phyloP scores from a whole-genome alignment of 2,888 invertebrate genomes.

The Pyrrhia umbra region DNA sequence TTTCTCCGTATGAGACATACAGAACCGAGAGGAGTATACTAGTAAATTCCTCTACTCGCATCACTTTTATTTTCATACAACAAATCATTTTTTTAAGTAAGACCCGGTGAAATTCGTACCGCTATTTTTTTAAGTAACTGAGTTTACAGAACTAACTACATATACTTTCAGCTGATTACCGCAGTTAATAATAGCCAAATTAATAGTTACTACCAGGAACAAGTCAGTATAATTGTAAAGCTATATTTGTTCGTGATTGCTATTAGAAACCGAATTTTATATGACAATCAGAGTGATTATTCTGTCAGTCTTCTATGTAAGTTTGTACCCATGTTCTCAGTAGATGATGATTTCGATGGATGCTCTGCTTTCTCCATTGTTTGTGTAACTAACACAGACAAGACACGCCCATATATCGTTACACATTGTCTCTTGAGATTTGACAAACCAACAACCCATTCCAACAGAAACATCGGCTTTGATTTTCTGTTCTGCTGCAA shows the following conservation, averaged over 20 bases:
- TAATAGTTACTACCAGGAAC: constrained; percentile 26
- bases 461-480: not conserved
- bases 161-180: constrained; percentile 33
- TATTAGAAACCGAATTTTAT: constrained; percentile 43
- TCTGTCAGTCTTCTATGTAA: constrained; percentile 29
- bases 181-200: constrained; percentile 22
- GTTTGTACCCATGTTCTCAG: constrained; percentile 56
- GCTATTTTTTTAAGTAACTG: not conserved
- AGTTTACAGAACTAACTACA: constrained; percentile 7
- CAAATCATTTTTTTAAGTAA: no score
- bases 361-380: constrained; percentile 74
- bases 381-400: constrained; percentile 46
- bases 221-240: constrained; percentile 16
- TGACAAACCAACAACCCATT: constrained; percentile 29
- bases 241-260: constrained; percentile 23
- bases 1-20: no score
- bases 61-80: no score
- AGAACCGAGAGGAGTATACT: no score
- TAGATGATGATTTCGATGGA: constrained; percentile 65
- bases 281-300: constrained; percentile 40
- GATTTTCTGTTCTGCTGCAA: constrained; percentile 11
- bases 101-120: no score
- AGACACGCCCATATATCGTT: constrained; percentile 62
- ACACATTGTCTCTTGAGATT: constrained; percentile 49
- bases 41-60: no score